phyloP scores from a whole-genome alignment of 1,140 invertebrate species.

The Cyrtorhinus lividipennis region DNA sequence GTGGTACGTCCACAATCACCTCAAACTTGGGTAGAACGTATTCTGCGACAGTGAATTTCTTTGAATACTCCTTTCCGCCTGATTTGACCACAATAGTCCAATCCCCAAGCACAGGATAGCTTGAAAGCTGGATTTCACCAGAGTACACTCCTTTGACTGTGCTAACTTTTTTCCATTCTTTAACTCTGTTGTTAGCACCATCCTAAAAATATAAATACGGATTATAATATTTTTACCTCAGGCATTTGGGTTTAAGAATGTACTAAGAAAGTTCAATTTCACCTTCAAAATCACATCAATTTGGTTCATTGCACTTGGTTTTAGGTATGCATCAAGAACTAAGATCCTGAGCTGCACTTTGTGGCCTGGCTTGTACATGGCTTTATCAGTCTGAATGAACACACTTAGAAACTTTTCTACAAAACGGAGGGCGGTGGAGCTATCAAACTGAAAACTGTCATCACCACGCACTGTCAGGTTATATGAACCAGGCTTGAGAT shows the following conservation, averaged over 20 bases:
- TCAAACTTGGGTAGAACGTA: constrained; percentile 89
- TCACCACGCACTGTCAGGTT: constrained; percentile 53
- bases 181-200: constrained; percentile 62
- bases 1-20: constrained; percentile 62
- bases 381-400: constrained; percentile 88
- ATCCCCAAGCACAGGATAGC: constrained; percentile 74
- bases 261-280: too few relatives aligned
- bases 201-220: constrained; percentile 36
- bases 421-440: constrained; percentile 54
- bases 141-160: constrained; percentile 61
- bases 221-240: neutral
- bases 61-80: constrained; percentile 47
- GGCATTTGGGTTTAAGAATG: too few relatives aligned
- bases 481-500: constrained; percentile 59
- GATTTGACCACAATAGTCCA: constrained; percentile 66
- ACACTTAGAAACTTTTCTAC: constrained; percentile 76
- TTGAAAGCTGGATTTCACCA: constrained; percentile 61
- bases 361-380: constrained; percentile 79
- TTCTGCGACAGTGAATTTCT: constrained; percentile 67
- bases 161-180: constrained; percentile 55
- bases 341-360: constrained; percentile 71
- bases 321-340: constrained; percentile 56
- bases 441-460: constrained; percentile 55
- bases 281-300: constrained; percentile 36
- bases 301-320: constrained; percentile 33